Evolutionary conservation across 2,888 invertebrate genomes (phyloP).

Genomic region (Noctuana brunneofusca): DNA sequence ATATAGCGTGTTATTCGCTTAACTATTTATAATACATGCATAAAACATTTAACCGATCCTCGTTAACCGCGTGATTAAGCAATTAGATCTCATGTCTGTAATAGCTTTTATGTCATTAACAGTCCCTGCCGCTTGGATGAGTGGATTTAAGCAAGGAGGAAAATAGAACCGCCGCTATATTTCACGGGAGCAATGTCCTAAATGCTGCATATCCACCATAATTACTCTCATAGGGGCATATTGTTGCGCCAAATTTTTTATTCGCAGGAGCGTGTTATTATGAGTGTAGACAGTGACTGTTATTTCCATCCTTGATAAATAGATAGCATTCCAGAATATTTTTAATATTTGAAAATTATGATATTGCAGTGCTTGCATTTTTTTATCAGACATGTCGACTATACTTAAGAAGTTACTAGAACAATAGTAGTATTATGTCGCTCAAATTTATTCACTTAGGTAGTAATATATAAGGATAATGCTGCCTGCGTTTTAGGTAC

Average conservation of each 20-base stretch:
- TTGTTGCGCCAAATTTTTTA: conserved; percentile 45
- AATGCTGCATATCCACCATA: conserved; percentile 61
- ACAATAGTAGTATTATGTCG: too few relatives aligned
- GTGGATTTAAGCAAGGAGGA: conserved; percentile 39
- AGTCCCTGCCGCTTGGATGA: conserved; percentile 27
- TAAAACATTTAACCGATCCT: conserved; percentile 21
- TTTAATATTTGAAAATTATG: too few relatives aligned
- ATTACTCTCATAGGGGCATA: conserved; percentile 60
- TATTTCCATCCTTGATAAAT: not conserved
- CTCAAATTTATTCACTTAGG: too few relatives aligned
- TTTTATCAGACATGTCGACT: too few relatives aligned
- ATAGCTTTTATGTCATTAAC: conserved; percentile 33
- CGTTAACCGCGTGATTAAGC: conserved; percentile 27
- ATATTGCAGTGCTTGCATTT: not conserved
- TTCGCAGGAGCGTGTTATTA: not conserved
- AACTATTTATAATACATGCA: conserved; percentile 18
- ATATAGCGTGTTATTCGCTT: conserved; percentile 1
- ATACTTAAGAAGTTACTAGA: too few relatives aligned
- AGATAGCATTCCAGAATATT: too few relatives aligned
- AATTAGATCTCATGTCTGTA: conserved; percentile 32
- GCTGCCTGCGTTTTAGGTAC: too few relatives aligned
- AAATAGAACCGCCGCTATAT: conserved; percentile 45
- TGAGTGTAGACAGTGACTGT: not conserved
- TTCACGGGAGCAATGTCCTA: conserved; percentile 52
- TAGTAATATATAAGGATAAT: too few relatives aligned